phyloP scores from a whole-genome alignment of 2,888 invertebrate genomes.

The Epirrita christyi region DNA sequence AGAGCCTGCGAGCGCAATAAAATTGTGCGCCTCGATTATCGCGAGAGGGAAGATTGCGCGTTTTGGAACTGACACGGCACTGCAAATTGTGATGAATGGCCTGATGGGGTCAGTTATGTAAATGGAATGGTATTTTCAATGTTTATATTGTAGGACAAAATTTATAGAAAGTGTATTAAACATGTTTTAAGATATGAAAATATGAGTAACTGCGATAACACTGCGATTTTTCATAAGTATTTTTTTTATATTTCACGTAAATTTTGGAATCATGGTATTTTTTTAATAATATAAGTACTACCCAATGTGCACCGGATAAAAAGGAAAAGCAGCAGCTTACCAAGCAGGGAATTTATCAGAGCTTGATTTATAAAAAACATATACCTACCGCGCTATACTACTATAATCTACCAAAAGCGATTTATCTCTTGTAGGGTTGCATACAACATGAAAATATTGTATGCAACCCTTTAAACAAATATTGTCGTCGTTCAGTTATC shows the following conservation, averaged over 20 bases:
- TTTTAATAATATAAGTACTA: too few relatives aligned
- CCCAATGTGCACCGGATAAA: too few relatives aligned
- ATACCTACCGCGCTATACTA: too few relatives aligned
- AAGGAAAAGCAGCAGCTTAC: too few relatives aligned
- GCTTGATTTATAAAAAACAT: too few relatives aligned
- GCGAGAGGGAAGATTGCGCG: slow-evolving; percentile 47
- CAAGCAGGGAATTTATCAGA: too few relatives aligned
- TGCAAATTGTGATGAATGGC: slow-evolving; percentile 36
- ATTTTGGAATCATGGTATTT: too few relatives aligned
- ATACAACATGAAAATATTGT: slow-evolving; percentile 9
- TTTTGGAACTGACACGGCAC: slow-evolving; percentile 47
- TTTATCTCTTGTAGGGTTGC: not conserved
- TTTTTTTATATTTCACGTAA: too few relatives aligned
- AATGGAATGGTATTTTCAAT: slow-evolving; percentile 1
- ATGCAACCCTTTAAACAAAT: slow-evolving; percentile 24
- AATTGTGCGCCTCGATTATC: slow-evolving; percentile 71
- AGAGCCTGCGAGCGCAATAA: slow-evolving; percentile 54
- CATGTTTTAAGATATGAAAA: too few relatives aligned
- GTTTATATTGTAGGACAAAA: not conserved
- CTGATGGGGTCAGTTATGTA: slow-evolving; percentile 16
- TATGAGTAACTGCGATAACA: too few relatives aligned
- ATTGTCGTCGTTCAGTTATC: slow-evolving; percentile 35
- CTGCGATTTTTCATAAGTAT: too few relatives aligned
- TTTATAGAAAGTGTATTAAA: not conserved
- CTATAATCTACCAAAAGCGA: too few relatives aligned